These are phyloP conservation scores for Phallusia fumigata DNA, from an alignment of 23 tunicate species.

Conservation along the genomic window DNA sequence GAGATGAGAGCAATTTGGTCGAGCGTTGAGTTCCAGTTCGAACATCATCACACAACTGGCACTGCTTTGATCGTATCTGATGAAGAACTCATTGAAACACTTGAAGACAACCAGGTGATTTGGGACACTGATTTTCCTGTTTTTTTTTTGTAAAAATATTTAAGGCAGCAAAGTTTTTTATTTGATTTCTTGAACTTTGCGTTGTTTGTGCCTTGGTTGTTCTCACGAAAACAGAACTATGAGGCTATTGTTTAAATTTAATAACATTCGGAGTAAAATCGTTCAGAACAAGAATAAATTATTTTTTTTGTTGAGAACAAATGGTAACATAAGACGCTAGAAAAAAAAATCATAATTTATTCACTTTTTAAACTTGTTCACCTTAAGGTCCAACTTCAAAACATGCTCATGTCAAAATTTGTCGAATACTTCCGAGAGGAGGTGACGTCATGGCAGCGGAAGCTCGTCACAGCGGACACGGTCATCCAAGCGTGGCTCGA, in stretches of 20 bases:
- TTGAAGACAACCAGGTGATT: conserved; percentile 85
- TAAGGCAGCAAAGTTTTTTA: too few species aligned
- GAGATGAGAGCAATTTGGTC: conserved; percentile 85
- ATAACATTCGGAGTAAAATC: too few species aligned
- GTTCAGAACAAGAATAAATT: too few species aligned
- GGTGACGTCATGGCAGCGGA: conserved; percentile 76
- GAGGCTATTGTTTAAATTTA: too few species aligned
- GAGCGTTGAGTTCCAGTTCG: conserved; percentile 68
- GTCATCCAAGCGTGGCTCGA: conserved; percentile 91
- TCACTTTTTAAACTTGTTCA: background rate
- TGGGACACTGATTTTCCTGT: too few species aligned
- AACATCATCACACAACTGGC: conserved; percentile 57
- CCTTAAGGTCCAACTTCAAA: conserved; percentile 87
- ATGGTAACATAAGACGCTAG: too few species aligned
- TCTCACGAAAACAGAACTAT: too few species aligned
- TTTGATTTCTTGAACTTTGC: too few species aligned
- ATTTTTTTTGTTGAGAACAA: too few species aligned
- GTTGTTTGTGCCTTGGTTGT: too few species aligned
- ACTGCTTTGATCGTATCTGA: conserved; percentile 62
- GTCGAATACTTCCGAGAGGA: conserved; percentile 94
- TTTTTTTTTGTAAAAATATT: too few species aligned
- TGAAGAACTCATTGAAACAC: conserved; percentile 75
- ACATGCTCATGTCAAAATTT: conserved; percentile 80
- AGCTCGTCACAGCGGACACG: conserved; percentile 60
- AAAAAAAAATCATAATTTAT: too few species aligned